phyloP scores from a whole-genome alignment of 2,888 invertebrate species.

The Tricholauxania praeusta region DNA sequence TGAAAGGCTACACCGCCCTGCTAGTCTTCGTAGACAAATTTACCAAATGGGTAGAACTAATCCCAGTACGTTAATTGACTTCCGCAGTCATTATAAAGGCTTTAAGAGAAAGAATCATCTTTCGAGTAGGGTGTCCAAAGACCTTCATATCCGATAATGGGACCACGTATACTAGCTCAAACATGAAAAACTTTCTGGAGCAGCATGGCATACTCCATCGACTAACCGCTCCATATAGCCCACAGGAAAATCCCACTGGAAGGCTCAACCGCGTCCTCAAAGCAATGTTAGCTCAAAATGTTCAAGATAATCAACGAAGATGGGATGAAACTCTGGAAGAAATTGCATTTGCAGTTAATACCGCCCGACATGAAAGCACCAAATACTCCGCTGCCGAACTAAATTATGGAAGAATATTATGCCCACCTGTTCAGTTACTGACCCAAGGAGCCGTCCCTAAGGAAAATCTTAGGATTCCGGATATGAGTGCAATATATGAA shows the following conservation, averaged over 20 bases:
- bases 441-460: too few relatives aligned
- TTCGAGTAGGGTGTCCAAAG: constrained; percentile 9
- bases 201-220: neutral
- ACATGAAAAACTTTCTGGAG: neutral
- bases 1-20: neutral
- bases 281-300: too few relatives aligned
- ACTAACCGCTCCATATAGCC: neutral
- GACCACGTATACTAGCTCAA: constrained; percentile 19
- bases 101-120: neutral
- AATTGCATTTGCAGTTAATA: neutral
- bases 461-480: too few relatives aligned
- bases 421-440: too few relatives aligned
- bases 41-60: neutral
- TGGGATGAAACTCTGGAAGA: neutral
- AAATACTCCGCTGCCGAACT: neutral
- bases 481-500: too few relatives aligned
- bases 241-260: neutral
- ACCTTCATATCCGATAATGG: constrained; percentile 30
- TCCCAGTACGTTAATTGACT: neutral
- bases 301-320: too few relatives aligned
- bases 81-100: neutral
- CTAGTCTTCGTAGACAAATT: constrained; percentile 4
- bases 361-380: neutral
- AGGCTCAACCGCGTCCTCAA: neutral
- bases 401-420: too few relatives aligned